Evolutionary conservation across 2,888 invertebrate species (phyloP).

Genomic region (Cerceris rybyensis): DNA sequence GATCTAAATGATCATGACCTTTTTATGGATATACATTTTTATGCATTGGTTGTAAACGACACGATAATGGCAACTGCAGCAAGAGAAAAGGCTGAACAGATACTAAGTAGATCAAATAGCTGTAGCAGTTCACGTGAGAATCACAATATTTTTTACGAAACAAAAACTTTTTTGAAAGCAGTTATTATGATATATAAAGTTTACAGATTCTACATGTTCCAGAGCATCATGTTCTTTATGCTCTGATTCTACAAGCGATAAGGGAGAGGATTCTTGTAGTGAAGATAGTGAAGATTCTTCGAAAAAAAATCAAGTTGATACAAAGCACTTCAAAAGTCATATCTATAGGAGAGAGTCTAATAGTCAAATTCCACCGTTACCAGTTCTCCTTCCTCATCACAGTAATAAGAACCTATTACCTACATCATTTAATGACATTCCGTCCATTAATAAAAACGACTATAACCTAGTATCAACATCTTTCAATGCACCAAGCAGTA

Average conservation of each 20-base stretch:
- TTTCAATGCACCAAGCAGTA: constrained; percentile 64
- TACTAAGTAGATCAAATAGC: constrained; percentile 80
- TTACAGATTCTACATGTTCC: constrained; percentile 88
- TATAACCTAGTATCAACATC: constrained; percentile 73
- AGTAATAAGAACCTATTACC: constrained; percentile 63
- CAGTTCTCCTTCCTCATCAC: constrained; percentile 66
- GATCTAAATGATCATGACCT: constrained; percentile 93
- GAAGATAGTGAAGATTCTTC: constrained; percentile 76
- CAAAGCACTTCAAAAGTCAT: constrained; percentile 79
- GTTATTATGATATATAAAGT: constrained; percentile 55
- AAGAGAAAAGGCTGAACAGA: constrained; percentile 85
- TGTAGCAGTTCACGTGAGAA: constrained; percentile 79
- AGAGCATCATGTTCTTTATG: constrained; percentile 88
- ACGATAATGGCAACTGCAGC: constrained; percentile 88
- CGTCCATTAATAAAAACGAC: constrained; percentile 60
- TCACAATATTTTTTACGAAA: constrained; percentile 1
- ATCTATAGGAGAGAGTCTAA: constrained; percentile 79
- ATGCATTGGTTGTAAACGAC: constrained; percentile 86
- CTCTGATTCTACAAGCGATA: constrained; percentile 81
- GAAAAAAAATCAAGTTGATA: constrained; percentile 70
- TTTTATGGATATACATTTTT: constrained; percentile 91
- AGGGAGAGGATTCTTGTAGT: constrained; percentile 79
- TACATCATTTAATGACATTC: constrained; percentile 63
- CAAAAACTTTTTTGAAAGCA: background rate
- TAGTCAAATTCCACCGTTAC: constrained; percentile 79